Conservation (phyloP, 2,113 vertebrate species). For the Apistogramma diplotaenia region DNA sequence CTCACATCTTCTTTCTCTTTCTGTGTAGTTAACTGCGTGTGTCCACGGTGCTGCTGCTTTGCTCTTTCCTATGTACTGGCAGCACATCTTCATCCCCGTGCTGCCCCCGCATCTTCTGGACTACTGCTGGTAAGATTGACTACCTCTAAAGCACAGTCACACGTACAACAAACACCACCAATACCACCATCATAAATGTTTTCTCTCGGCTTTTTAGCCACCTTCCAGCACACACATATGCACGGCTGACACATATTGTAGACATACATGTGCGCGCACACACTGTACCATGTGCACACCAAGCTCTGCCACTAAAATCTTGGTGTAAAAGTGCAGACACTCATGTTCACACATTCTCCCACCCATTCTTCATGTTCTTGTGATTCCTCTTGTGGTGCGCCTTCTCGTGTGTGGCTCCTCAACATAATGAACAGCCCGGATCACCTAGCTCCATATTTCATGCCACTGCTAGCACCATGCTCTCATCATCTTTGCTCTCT, state of each 20-base stretch:
- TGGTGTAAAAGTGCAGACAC: constrained; percentile 25
- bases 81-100: constrained; percentile 98
- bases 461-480: constrained; percentile 24
- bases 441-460: constrained; percentile 68
- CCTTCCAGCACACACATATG: neutral
- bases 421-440: constrained; percentile 50
- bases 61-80: constrained; percentile 98
- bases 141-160: constrained; percentile 22
- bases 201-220: neutral
- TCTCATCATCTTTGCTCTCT: constrained; percentile 49
- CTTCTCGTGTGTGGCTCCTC: constrained; percentile 44
- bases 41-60: constrained; percentile 91
- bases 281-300: neutral
- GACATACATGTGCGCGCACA: too few relatives aligned
- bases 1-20: neutral
- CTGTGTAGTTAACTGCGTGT: constrained; percentile 88
- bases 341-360: constrained; percentile 41
- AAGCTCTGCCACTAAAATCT: constrained; percentile 4
- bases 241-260: too few relatives aligned
- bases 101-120: constrained; percentile 96
- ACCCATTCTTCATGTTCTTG: constrained; percentile 14
- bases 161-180: neutral
- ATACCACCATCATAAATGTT: neutral
- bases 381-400: neutral
- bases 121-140: constrained; percentile 93